Evolutionary conservation across 30 jellyfish, hydroid and myxozoan species (phyloP).

Genomic region (Pseudorhiza aurosa): DNA sequence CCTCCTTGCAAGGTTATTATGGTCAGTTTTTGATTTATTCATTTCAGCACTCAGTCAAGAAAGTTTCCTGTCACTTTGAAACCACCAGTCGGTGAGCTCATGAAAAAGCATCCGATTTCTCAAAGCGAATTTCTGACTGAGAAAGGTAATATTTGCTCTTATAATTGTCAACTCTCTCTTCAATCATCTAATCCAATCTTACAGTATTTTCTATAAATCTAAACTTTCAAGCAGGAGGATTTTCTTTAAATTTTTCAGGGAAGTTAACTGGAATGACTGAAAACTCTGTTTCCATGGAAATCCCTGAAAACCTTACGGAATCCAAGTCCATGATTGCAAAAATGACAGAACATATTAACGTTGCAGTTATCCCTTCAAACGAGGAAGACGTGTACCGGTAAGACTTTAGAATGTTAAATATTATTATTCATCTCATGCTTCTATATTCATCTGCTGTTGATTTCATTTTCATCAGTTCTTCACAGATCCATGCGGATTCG

Average conservation of each 20-base stretch:
- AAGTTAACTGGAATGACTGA: constrained; percentile 91
- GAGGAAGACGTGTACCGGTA: constrained; percentile 56
- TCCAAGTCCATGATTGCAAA: constrained; percentile 1
- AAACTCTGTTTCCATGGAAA: constrained; percentile 24
- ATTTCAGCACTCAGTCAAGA: constrained; percentile 73
- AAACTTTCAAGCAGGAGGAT: no score
- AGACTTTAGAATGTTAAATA: no score
- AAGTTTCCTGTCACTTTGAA: constrained; percentile 79
- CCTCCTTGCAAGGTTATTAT: no score
- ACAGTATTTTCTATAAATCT: no score
- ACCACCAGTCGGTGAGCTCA: constrained; percentile 91
- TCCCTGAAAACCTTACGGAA: constrained; percentile 41
- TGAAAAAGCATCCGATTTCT: constrained; percentile 56
- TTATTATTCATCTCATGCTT: no score
- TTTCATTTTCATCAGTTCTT: no score
- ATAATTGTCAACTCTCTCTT: no score
- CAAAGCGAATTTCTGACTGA: constrained; percentile 68
- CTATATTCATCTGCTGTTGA: no score
- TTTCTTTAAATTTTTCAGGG: constrained; percentile 36
- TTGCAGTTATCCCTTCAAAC: constrained; percentile 65
- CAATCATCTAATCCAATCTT: no score
- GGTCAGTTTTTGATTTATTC: no score
- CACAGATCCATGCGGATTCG: no score
- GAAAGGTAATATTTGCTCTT: constrained; percentile 73
- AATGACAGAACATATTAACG: constrained; percentile 25